A percentile compares a stretch with the other conserved stretches of the same genome.
These are phyloP conservation scores for Metacarcinus magister DNA, from an alignment of 2,888 invertebrate species.

Conservation along the genomic window DNA sequence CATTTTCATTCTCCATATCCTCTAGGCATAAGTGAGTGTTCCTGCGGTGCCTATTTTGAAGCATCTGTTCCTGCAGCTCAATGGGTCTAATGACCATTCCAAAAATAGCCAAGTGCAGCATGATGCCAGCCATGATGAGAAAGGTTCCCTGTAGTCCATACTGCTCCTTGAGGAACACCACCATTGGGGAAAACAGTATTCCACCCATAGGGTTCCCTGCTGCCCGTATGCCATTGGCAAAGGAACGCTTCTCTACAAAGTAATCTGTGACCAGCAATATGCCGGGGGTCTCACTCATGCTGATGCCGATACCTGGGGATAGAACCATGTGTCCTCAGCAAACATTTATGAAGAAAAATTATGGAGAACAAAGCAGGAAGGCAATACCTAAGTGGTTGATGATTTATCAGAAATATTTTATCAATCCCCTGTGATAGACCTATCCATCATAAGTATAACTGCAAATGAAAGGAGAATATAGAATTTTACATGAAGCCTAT, in stretches of 20 bases:
- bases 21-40: background rate
- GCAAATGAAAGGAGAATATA: too few relatives aligned
- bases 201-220: conserved; percentile 81
- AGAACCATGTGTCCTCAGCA: background rate
- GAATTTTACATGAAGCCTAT: too few relatives aligned
- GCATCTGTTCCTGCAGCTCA: conserved; percentile 66
- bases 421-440: background rate
- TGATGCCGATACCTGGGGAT: conserved; percentile 60
- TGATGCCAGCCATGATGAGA: conserved; percentile 73
- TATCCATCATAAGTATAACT: background rate
- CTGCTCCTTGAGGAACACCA: conserved; percentile 67
- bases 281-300: conserved; percentile 73
- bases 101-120: conserved; percentile 73
- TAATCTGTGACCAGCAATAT: conserved; percentile 67
- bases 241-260: conserved; percentile 64
- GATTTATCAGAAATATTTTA: background rate
- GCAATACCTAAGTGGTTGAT: background rate
- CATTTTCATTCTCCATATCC: background rate
- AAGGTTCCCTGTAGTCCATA: conserved; percentile 67
- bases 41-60: conserved; percentile 16
- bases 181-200: conserved; percentile 69
- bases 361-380: background rate
- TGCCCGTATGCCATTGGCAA: conserved; percentile 78
- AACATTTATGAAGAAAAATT: background rate
- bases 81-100: conserved; percentile 75